Conservation (phyloP, 2,797 vertebrate species). For the Delichon dasypus region DNA sequence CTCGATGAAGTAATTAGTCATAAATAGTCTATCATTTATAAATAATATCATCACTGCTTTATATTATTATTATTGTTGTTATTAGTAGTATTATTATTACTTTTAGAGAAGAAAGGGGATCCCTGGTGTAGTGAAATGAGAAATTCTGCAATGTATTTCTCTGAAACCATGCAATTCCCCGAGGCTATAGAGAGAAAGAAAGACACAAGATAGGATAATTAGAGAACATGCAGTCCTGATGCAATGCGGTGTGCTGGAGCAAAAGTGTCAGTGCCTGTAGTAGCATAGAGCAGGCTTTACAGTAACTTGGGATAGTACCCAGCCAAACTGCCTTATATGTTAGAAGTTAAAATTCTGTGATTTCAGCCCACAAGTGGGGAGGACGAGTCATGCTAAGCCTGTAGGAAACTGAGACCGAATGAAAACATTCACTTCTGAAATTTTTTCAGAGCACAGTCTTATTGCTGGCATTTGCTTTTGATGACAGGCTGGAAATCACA, state of each 20-base stretch:
- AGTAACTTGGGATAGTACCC: background rate
- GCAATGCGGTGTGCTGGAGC: background rate
- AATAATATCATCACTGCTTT: background rate
- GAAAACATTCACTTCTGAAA: background rate
- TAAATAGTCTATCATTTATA: background rate
- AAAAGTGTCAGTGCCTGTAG: background rate
- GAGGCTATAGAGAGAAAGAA: background rate
- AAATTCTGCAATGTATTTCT: background rate
- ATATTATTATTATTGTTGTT: background rate
- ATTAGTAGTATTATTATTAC: background rate
- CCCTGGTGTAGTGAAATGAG: background rate
- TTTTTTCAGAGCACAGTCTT: background rate
- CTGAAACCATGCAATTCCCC: fast-evolving
- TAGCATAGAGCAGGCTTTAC: background rate
- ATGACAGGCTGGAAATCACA: background rate
- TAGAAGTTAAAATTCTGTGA: background rate
- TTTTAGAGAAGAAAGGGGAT: background rate
- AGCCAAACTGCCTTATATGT: background rate
- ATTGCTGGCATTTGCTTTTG: background rate
- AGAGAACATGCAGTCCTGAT: background rate
- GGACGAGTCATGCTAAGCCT: background rate
- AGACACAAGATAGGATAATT: background rate
- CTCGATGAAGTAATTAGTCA: background rate
- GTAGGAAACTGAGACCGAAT: background rate
- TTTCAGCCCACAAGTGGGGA: background rate